A percentile compares a stretch with the other conserved stretches of the same genome.
phyloP scores from a whole-genome alignment of 2,113 vertebrate genomes.

The Burhinus bistriatus region DNA sequence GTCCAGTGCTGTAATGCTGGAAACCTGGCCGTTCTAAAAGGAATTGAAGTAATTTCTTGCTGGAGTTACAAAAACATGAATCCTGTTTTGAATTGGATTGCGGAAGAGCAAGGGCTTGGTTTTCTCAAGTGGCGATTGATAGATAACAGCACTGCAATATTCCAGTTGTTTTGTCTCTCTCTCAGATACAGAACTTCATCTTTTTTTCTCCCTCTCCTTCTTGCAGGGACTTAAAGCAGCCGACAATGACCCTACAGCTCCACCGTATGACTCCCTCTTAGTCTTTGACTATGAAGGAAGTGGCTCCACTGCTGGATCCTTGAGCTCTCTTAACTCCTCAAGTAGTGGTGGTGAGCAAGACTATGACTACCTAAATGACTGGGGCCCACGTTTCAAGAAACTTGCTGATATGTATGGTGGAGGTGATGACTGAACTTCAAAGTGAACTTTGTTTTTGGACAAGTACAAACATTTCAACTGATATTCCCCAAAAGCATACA shows the following conservation, averaged over 20 bases:
- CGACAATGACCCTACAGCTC: slow-evolving; percentile 95
- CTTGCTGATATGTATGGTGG: slow-evolving; percentile 99
- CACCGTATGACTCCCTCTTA: slow-evolving; percentile 95
- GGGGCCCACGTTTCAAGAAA: slow-evolving; percentile 98
- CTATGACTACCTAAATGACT: slow-evolving; percentile 99
- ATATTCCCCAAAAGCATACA: slow-evolving; percentile 87
- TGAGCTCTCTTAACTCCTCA: slow-evolving; percentile 97
- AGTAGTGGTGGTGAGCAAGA: slow-evolving; percentile 98
- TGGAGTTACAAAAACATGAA: background rate
- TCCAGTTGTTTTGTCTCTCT: background rate
- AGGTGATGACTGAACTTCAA: slow-evolving; percentile 88
- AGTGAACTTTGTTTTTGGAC: slow-evolving; percentile 82
- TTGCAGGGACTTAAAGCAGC: slow-evolving; percentile 94
- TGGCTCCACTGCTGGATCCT: slow-evolving; percentile 93
- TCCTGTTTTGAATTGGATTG: background rate
- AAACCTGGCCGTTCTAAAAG: background rate
- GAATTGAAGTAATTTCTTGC: background rate
- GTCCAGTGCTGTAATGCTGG: background rate
- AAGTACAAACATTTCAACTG: slow-evolving; percentile 88
- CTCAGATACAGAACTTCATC: background rate
- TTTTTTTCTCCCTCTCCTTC: background rate
- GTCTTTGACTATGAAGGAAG: slow-evolving; percentile 99
- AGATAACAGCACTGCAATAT: background rate
- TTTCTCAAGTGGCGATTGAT: background rate
- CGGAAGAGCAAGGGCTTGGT: background rate